These are phyloP conservation scores for Cheilosia vulpina DNA, from an alignment of 2,888 invertebrate species.

Conservation along the genomic window DNA sequence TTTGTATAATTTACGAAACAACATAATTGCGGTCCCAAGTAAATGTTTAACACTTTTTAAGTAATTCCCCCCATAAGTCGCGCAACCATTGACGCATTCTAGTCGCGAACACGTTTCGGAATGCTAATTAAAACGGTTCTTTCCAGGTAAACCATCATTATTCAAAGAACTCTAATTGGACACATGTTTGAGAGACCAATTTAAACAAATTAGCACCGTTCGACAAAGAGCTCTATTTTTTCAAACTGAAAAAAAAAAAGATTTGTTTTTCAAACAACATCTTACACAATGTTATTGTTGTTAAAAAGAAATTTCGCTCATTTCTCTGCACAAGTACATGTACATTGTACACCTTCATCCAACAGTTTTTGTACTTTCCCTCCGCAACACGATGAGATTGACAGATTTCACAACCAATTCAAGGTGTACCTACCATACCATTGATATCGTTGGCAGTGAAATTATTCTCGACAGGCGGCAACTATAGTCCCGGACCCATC, in stretches of 20 bases:
- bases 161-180: too few species aligned
- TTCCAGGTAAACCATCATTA: too few species aligned
- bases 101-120: too few species aligned
- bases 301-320: constrained; percentile 15
- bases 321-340: background rate
- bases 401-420: constrained; percentile 10
- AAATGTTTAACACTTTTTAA: too few species aligned
- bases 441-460: constrained; percentile 32
- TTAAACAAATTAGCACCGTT: constrained; percentile 28
- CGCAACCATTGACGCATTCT: too few species aligned
- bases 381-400: constrained; percentile 2
- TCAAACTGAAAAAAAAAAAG: background rate
- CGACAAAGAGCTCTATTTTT: constrained; percentile 3
- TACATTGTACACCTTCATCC: background rate
- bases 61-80: too few species aligned
- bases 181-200: constrained; percentile 26
- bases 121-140: too few species aligned
- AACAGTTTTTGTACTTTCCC: constrained; percentile 14
- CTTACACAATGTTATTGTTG: background rate
- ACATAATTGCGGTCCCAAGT: too few species aligned
- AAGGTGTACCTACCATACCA: background rate
- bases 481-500: constrained; percentile 26
- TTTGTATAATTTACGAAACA: too few species aligned
- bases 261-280: background rate
- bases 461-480: constrained; percentile 21